A percentile compares a stretch with the other conserved stretches of the same genome.
Evolutionary conservation across 2,888 invertebrate species (phyloP).

Genomic region (Aromia moschata): DNA sequence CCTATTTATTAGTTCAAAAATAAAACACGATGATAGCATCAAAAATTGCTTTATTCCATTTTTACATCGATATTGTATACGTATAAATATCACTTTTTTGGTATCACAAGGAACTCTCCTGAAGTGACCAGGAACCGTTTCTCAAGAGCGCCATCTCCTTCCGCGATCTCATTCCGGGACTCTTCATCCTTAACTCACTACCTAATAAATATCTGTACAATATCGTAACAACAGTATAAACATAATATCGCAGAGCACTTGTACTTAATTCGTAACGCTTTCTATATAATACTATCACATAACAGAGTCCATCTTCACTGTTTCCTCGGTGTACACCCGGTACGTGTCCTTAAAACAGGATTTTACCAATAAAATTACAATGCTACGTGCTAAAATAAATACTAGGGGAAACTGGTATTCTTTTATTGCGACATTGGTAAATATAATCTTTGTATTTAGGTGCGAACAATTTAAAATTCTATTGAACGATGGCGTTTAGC

Average conservation of each 20-base stretch:
- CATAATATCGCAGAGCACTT: background rate
- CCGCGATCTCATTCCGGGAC: background rate
- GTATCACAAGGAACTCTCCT: slow-evolving; percentile 11
- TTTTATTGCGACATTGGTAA: slow-evolving; percentile 10
- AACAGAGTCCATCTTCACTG: background rate
- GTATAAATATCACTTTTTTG: slow-evolving; percentile 8
- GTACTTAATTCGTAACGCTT: slow-evolving; percentile 14
- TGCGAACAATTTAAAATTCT: too few relatives aligned
- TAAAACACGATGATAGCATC: background rate
- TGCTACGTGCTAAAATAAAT: slow-evolving; percentile 8
- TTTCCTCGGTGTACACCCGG: slow-evolving; percentile 1
- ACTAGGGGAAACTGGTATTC: slow-evolving; percentile 8
- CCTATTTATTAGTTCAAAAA: too few relatives aligned
- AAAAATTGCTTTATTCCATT: slow-evolving; percentile 1
- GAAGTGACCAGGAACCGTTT: slow-evolving; percentile 9
- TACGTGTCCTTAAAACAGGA: background rate
- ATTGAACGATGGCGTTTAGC: too few relatives aligned
- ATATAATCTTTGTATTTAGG: slow-evolving; percentile 7
- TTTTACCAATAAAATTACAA: background rate
- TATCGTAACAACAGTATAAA: slow-evolving; percentile 7
- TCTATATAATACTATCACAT: slow-evolving; percentile 20
- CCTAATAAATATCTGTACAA: slow-evolving; percentile 24
- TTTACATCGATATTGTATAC: background rate
- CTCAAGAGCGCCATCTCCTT: background rate
- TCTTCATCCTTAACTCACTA: slow-evolving; percentile 11